These are phyloP conservation scores for Eulemur albifrons DNA, from an alignment of 2,797 vertebrate genomes.

Conservation along the genomic window DNA sequence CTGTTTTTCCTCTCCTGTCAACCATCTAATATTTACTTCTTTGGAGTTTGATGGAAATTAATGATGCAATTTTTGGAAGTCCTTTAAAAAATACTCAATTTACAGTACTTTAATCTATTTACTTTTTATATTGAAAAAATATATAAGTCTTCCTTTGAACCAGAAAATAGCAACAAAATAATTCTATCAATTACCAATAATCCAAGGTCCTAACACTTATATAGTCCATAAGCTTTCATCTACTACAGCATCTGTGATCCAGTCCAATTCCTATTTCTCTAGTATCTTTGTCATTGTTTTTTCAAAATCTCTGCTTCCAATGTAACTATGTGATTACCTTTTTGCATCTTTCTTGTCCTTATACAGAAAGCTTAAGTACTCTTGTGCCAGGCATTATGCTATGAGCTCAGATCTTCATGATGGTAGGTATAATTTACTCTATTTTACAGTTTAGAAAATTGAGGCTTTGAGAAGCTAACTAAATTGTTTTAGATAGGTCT, in stretches of 20 bases:
- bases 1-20: not conserved
- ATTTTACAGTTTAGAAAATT: not conserved
- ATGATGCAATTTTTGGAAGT: not conserved
- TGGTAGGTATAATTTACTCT: not conserved
- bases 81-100: not conserved
- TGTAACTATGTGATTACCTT: not conserved
- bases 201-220: not conserved
- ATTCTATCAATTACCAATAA: slow-evolving; percentile 16
- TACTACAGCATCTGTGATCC: not conserved
- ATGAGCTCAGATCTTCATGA: not conserved
- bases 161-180: slow-evolving; percentile 41
- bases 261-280: not conserved
- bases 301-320: slow-evolving; percentile 8
- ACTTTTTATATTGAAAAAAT: not conserved
- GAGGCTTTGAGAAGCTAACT: not conserved
- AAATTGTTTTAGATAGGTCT: not conserved
- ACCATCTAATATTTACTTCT: not conserved
- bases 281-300: not conserved
- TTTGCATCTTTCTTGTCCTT: not conserved
- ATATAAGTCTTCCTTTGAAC: not conserved
- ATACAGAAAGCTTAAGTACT: not conserved
- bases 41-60: not conserved
- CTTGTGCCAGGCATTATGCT: not conserved
- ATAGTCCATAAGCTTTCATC: not conserved
- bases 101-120: not conserved